A percentile compares a stretch with the other conserved stretches of the same genome.
phyloP scores from a whole-genome alignment of 2,888 invertebrate species.

The Hypomecis atomaria region DNA sequence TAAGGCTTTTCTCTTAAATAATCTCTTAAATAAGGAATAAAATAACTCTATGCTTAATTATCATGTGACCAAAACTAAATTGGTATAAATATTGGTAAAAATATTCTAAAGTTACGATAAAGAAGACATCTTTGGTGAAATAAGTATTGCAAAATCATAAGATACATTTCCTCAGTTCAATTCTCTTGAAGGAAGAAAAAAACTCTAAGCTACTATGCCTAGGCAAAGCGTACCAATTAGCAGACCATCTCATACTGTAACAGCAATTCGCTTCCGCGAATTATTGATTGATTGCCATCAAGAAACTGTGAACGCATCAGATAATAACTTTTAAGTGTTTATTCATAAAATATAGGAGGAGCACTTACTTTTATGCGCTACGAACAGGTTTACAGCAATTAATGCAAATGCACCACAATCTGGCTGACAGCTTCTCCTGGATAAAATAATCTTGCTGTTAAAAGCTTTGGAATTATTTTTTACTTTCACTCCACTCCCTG shows the following conservation, averaged over 20 bases:
- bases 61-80: no score
- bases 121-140: no score
- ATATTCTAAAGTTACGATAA: no score
- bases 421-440: slow-evolving; percentile 22
- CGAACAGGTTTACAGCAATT: slow-evolving; percentile 28
- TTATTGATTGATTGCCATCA: slow-evolving; percentile 48
- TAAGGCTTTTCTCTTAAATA: no score
- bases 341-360: slow-evolving; percentile 46
- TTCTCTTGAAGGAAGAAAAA: no score
- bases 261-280: slow-evolving; percentile 40
- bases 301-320: slow-evolving; percentile 25
- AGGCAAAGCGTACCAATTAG: neutral
- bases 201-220: neutral
- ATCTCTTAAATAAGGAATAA: no score
- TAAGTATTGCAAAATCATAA: no score
- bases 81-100: no score
- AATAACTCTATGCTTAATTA: no score
- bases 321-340: slow-evolving; percentile 53
- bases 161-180: no score
- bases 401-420: slow-evolving; percentile 33
- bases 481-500: slow-evolving; percentile 1
- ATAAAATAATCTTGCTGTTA: slow-evolving; percentile 15
- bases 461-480: slow-evolving; percentile 9
- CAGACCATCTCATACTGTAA: slow-evolving; percentile 12
- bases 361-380: slow-evolving; percentile 27